phyloP scores from a whole-genome alignment of 37 sponge, comb jelly and placozoan species.

The Oscarella lobularis region DNA sequence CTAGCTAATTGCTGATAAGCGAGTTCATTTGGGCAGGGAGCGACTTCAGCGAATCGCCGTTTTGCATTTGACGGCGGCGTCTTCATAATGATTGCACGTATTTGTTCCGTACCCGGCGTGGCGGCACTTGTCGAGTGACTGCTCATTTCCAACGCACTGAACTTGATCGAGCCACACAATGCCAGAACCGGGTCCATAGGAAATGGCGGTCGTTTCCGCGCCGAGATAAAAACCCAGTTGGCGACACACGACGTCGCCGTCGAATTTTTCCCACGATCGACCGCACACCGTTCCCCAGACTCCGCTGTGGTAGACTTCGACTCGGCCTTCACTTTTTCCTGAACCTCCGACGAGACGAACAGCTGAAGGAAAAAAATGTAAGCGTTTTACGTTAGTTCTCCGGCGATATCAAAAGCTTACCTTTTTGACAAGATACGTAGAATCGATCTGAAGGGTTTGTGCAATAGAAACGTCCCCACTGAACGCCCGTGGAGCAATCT shows the following conservation, averaged over 20 bases:
- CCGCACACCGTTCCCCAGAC: not conserved
- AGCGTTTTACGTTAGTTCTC: not conserved
- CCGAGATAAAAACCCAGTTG: not conserved
- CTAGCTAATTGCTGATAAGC: no score
- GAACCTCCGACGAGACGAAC: not conserved
- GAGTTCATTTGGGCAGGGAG: no score
- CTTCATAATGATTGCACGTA: not conserved
- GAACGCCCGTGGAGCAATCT: not conserved
- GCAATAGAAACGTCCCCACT: not conserved
- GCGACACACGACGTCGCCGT: not conserved
- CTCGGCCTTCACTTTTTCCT: not conserved
- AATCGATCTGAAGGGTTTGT: not conserved
- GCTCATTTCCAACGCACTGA: not conserved
- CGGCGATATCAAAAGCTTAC: not conserved
- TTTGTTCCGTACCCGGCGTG: not conserved
- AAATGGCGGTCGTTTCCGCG: not conserved
- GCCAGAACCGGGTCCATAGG: not conserved
- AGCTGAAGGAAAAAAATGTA: not conserved
- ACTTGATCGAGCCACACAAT: not conserved
- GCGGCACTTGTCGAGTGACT: not conserved
- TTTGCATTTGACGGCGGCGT: not conserved
- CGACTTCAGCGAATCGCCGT: no score
- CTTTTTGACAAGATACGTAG: not conserved
- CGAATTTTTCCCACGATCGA: not conserved
- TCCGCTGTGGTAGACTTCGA: not conserved